Evolutionary conservation across 2,113 vertebrate species (phyloP).

Genomic region (Meriones unguiculatus): DNA sequence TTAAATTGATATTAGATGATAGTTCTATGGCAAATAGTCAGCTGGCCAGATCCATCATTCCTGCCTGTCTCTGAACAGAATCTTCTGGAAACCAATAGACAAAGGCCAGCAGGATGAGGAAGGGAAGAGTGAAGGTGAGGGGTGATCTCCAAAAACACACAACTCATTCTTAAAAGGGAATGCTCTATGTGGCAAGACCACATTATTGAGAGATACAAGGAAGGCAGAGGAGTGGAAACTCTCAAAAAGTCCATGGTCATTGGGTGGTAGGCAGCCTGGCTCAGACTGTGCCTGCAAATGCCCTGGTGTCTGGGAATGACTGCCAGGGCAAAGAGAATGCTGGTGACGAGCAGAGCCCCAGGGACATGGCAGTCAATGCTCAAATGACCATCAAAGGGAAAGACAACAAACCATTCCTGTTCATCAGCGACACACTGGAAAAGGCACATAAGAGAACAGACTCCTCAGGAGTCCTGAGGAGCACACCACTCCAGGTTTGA

Average conservation of each 20-base stretch:
- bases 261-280: neutral
- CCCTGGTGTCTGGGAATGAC: neutral
- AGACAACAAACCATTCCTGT: neutral
- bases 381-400: neutral
- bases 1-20: neutral
- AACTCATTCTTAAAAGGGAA: neutral
- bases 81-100: neutral
- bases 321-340: neutral
- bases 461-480: neutral
- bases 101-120: neutral
- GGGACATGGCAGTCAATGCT: neutral
- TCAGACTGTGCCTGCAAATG: neutral
- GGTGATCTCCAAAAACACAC: neutral
- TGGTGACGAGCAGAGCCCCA: neutral
- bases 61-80: neutral
- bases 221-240: neutral
- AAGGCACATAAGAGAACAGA: neutral
- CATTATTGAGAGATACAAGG: fast-evolving
- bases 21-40: neutral
- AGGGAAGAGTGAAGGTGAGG: neutral
- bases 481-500: neutral
- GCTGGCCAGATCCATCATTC: neutral
- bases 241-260: neutral
- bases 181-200: neutral
- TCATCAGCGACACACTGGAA: neutral